phyloP scores from a whole-genome alignment of 2,888 invertebrate species.

The Cylloceria caligata region DNA sequence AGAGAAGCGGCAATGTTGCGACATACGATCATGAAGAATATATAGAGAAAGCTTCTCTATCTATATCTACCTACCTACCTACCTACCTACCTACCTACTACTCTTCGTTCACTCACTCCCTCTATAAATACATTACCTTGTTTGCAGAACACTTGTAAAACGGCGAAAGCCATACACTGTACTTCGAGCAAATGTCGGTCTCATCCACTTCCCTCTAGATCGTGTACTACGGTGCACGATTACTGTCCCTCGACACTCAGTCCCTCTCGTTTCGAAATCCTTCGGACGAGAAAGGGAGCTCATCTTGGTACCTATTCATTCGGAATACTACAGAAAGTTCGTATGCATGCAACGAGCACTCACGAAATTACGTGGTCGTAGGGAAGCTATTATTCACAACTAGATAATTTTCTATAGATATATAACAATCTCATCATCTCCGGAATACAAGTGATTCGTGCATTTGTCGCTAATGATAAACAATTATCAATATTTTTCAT shows the following conservation, averaged over 20 bases:
- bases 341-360: slow-evolving; percentile 5
- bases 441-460: background rate
- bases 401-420: slow-evolving; percentile 32
- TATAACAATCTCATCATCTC: background rate
- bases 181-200: slow-evolving; percentile 77
- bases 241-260: slow-evolving; percentile 27
- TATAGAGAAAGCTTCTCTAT: background rate
- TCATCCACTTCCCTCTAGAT: slow-evolving; percentile 74
- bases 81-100: too few relatives aligned
- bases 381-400: slow-evolving; percentile 25
- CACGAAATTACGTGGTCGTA: slow-evolving; percentile 19
- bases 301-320: slow-evolving; percentile 54
- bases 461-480: background rate
- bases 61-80: too few relatives aligned
- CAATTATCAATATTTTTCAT: background rate
- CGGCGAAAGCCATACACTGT: slow-evolving; percentile 42
- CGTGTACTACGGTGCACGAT: slow-evolving; percentile 24
- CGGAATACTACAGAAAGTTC: slow-evolving; percentile 29
- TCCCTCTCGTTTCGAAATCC: slow-evolving; percentile 47
- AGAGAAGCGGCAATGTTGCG: slow-evolving; percentile 21
- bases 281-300: slow-evolving; percentile 47
- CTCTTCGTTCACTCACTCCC: slow-evolving; percentile 70
- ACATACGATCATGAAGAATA: slow-evolving; percentile 42
- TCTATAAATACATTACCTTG: slow-evolving; percentile 84
- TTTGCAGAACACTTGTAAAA: slow-evolving; percentile 82